Evolutionary conservation across 2,888 invertebrate genomes (phyloP).

Genomic region (Megamerina dolium): DNA sequence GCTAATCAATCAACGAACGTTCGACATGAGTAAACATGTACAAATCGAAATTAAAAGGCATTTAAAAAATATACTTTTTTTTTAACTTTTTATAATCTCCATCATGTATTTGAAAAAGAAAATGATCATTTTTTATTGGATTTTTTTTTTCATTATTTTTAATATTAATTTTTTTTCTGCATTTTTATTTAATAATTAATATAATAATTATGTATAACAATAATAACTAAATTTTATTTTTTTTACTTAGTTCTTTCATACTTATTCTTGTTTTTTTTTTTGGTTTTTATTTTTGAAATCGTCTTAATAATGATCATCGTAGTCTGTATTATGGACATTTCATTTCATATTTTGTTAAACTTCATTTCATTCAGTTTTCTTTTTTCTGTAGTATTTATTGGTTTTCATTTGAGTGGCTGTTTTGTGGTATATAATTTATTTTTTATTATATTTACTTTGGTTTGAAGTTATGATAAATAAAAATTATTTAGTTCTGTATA

Average conservation of each 20-base stretch:
- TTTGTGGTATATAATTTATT: conserved; percentile 7
- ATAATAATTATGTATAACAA: conserved; percentile 28
- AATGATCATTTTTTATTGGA: conserved; percentile 19
- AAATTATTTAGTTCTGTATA: conserved; percentile 9
- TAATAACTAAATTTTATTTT: conserved; percentile 26
- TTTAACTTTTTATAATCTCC: conserved; percentile 3
- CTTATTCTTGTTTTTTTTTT: conserved; percentile 10
- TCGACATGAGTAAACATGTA: too few species aligned
- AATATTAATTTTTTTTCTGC: conserved; percentile 15
- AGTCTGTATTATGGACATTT: conserved; percentile 26
- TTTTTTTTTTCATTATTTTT: conserved; percentile 22
- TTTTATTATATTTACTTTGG: conserved; percentile 1
- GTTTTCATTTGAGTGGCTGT: conserved; percentile 16
- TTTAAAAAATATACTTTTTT: background rate
- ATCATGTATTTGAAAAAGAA: conserved; percentile 28
- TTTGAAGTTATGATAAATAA: conserved; percentile 18
- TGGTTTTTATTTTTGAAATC: conserved; percentile 11
- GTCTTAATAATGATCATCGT: conserved; percentile 19
- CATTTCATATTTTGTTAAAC: conserved; percentile 13
- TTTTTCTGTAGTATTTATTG: conserved; percentile 8
- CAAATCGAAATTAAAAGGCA: too few species aligned
- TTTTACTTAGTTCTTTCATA: conserved; percentile 11
- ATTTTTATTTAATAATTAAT: conserved; percentile 6
- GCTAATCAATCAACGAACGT: too few species aligned
- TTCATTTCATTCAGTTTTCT: conserved; percentile 8